phyloP scores from a whole-genome alignment of 2,888 invertebrate species.

The Plebejus melissa region DNA sequence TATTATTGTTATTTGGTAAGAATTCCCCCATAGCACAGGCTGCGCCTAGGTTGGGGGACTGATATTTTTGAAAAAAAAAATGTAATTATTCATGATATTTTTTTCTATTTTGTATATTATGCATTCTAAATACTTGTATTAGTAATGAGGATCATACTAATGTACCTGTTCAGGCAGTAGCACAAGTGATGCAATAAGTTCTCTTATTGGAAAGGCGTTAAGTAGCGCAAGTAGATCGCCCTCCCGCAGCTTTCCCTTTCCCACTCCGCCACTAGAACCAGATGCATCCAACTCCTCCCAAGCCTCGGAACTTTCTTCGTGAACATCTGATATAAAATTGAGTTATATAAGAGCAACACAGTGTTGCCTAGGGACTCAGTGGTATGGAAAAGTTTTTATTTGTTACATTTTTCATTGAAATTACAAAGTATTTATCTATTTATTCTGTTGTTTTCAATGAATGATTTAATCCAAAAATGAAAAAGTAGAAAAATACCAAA shows the following conservation, averaged over 20 bases:
- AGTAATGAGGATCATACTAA: neutral
- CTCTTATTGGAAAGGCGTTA: slow-evolving; percentile 50
- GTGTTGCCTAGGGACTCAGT: too few species aligned
- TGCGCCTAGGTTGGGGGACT: too few species aligned
- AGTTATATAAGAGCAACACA: neutral
- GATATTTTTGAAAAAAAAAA: too few species aligned
- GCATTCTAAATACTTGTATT: too few species aligned
- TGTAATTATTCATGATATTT: too few species aligned
- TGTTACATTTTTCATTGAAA: too few species aligned
- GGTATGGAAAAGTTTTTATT: too few species aligned
- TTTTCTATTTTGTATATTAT: too few species aligned
- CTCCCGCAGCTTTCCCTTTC: slow-evolving; percentile 59
- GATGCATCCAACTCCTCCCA: slow-evolving; percentile 64
- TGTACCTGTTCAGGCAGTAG: slow-evolving; percentile 51
- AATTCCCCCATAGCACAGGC: too few species aligned
- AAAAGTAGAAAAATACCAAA: slow-evolving; percentile 39
- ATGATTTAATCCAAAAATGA: neutral
- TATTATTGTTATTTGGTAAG: too few species aligned
- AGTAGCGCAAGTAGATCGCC: slow-evolving; percentile 57
- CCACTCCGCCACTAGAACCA: slow-evolving; percentile 57
- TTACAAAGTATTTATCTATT: too few species aligned
- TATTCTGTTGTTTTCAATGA: too few species aligned
- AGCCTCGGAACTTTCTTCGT: slow-evolving; percentile 42
- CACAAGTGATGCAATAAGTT: slow-evolving; percentile 52
- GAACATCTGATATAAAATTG: neutral